Evolutionary conservation across 2,797 vertebrate species (phyloP), one percentile per base, ranked within the genome.

Genomic region (Anguilla obscura): DNA sequence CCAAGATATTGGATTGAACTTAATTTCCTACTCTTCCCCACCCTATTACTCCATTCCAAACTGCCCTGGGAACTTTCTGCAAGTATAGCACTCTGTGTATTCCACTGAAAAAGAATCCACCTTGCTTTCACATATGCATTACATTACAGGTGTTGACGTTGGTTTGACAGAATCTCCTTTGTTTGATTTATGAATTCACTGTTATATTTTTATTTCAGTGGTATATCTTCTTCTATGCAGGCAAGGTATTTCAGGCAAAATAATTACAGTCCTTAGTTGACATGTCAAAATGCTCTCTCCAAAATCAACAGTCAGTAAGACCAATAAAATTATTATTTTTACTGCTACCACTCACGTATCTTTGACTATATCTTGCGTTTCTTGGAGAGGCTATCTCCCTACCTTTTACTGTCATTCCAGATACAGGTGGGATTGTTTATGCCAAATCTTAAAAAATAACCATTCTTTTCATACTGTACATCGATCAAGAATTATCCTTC

Each of bases 231-330:
- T 33, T 86, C 18, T 16, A 82, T 33, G 54, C 21, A 8, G 76
- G 14, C 54, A 50, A 82, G 18, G 16, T n/a, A 87, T 10, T 82
- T 82, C 56, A 50, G 54, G 56, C 14, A 58, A 71, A 58, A 36
- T 21, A 80, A 82, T 87, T 87, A 63, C 30, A 87, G 63, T 27
- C 76, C 36, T 40, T 14, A 60, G 36, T n/a, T 21, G 76, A 52
- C 8, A 66, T 82, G 76, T 82, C 79, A 60, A 60, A 87, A 24
- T 82, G 10, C 36, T 87, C n/a, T 60, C 52, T 80, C 74, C 86
- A 82, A 45, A 33, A 76, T 45, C 9, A 27, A n/a, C 7, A 21
- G 24, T n/a, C 36, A n/a, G 1, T 85, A 14, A 80, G 36, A 21
- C 40, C 8, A 40, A 80, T 21, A 80, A 80, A 80, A 80, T 3